Base-by-base conservation (phyloP, 1,140 invertebrate species). In the Drosophila hydei region DNA sequence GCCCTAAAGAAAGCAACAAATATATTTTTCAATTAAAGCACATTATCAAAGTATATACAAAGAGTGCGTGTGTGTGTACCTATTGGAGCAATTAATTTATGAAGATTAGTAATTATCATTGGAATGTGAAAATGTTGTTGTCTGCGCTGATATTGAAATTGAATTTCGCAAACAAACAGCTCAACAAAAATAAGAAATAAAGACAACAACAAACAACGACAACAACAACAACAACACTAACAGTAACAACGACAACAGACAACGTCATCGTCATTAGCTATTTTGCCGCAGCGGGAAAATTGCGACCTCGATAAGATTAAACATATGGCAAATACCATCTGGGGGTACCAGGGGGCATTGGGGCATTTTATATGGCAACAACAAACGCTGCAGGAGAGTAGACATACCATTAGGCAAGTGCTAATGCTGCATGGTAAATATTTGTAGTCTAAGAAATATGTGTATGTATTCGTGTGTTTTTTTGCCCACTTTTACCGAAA, bases 91-190 rank as follows among this genome's bases (percentile, higher is more conserved):
- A 87, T 87, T 85, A 88, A 88, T 87, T 77, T 85, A 83, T 73
- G 75, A 78, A 80, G 84, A 88, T 88, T 88, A 88, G 62, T 80
- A 89, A 88, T 88, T 88, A 89, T 89, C 83, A 60, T 71, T 74
- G 83, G 83, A 89, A 88, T 88, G 83, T 72, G 83, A 88, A 87
- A 87, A 81, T 79, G 68, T 69, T 88, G 78, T 83, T 78, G 78
- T 79, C 60, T 75, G 62, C 25, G 60, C 68, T 83, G 83, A 88
- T 88, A 88, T 83, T 79, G 75, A 83, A 85, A 85, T 85, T 71
- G 77, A 79, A 70, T 77, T 87, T 87, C 60, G 79, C 75, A 77
- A 76, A 76, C 55, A 83, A 81, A 72, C 71, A 64, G 42, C 50
- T 56, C 42, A 16, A 51, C 40, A 62, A 56, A 69, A 62, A 51